A percentile compares a stretch with the other conserved stretches of the same genome.
phyloP scores from a whole-genome alignment of 2,113 vertebrate species.

The Tyto alba region DNA sequence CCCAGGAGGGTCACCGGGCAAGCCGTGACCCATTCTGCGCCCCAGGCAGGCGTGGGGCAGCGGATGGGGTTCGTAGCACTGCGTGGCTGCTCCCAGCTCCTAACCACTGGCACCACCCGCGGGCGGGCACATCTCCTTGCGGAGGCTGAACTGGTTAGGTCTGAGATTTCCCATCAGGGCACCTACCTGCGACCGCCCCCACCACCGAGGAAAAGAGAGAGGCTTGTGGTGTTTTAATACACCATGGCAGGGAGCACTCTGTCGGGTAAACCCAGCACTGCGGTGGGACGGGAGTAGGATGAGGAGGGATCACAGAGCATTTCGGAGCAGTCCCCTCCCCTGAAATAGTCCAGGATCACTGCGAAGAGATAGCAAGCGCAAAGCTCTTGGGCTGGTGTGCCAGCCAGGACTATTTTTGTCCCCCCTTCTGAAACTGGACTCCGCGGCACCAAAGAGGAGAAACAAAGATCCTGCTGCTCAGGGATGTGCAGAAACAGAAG shows the following conservation, averaged over 20 bases:
- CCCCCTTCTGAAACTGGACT: background rate
- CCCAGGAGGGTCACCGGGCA: fast-evolving
- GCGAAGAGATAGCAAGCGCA: background rate
- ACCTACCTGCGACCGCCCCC: fast-evolving
- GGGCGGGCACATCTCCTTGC: background rate
- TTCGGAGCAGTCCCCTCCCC: background rate
- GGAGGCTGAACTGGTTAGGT: fast-evolving
- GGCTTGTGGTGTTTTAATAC: background rate
- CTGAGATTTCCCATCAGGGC: background rate
- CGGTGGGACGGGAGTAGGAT: background rate
- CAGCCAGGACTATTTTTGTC: constrained; percentile 53
- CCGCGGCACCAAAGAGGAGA: background rate
- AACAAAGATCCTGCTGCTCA: constrained; percentile 3
- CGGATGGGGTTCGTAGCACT: fast-evolving
- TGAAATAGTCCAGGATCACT: background rate
- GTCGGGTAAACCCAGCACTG: background rate
- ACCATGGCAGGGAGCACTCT: background rate
- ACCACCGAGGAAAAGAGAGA: background rate
- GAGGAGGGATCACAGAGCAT: background rate
- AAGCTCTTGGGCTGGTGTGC: background rate
- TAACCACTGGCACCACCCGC: fast-evolving
- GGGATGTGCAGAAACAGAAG: background rate
- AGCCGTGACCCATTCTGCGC: background rate
- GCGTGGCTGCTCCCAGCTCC: background rate
- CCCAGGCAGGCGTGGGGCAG: background rate